These are phyloP conservation scores for Onychostruthus taczanowskii DNA, from an alignment of 2,113 vertebrate species.

Conservation along the genomic window DNA sequence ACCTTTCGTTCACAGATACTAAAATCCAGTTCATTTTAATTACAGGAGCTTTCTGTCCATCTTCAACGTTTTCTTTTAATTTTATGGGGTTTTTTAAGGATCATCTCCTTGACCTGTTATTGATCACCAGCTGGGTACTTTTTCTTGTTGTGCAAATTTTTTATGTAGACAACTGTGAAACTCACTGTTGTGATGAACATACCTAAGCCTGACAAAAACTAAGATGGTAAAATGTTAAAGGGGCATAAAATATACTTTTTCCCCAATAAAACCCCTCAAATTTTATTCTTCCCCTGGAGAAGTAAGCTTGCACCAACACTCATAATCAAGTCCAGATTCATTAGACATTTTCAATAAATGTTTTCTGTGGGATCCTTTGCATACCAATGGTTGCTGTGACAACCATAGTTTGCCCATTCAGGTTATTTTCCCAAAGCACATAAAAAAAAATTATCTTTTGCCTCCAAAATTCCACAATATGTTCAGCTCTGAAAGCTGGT, in stretches of 20 bases:
- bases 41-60: neutral
- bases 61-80: neutral
- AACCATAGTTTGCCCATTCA: neutral
- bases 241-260: neutral
- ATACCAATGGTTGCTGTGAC: neutral
- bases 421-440: neutral
- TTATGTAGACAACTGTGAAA: neutral
- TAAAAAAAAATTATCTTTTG: neutral
- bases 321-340: neutral
- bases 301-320: neutral
- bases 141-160: neutral
- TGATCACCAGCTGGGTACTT: neutral
- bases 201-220: neutral
- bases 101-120: neutral
- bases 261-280: neutral
- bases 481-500: neutral
- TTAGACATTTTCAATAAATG: slow-evolving; percentile 7
- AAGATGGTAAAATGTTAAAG: neutral
- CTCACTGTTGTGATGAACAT: neutral
- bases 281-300: neutral
- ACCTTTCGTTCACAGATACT: neutral
- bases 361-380: neutral
- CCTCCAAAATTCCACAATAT: neutral
- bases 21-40: neutral
- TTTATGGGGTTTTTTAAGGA: neutral